These are phyloP conservation scores for Melospiza georgiana DNA, from an alignment of 2,113 vertebrate species.

Conservation along the genomic window DNA sequence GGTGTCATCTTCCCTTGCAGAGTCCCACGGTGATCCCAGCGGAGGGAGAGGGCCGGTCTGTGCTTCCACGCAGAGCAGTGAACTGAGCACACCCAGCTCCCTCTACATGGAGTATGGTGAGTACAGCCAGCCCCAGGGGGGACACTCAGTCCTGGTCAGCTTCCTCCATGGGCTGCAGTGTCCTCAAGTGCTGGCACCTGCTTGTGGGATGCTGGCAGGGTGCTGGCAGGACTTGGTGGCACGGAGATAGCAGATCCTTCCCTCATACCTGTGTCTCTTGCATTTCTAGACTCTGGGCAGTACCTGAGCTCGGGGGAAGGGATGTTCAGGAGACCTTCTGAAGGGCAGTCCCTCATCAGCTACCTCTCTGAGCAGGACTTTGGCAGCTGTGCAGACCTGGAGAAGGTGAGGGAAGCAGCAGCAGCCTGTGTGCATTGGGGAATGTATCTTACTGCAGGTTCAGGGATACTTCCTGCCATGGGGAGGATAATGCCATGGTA, in stretches of 20 bases:
- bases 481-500: background rate
- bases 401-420: constrained; percentile 82
- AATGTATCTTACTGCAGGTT: background rate
- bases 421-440: background rate
- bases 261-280: background rate
- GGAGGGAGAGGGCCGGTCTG: constrained; percentile 70
- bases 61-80: constrained; percentile 77
- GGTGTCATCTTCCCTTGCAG: constrained; percentile 64
- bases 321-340: constrained; percentile 92
- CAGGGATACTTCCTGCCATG: background rate
- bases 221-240: background rate
- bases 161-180: background rate
- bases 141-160: fast-evolving
- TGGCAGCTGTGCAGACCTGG: constrained; percentile 96
- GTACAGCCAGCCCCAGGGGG: background rate
- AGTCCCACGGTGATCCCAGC: constrained; percentile 74
- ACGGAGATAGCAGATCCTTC: background rate
- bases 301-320: constrained; percentile 81
- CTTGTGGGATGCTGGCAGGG: background rate
- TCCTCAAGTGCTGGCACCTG: background rate
- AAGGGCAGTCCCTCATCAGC: constrained; percentile 98
- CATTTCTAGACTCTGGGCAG: constrained; percentile 80
- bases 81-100: constrained; percentile 78
- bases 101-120: constrained; percentile 88
- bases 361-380: constrained; percentile 99